Conservation (phyloP, 1,140 invertebrate genomes). For the Cephus cinctus region DNA sequence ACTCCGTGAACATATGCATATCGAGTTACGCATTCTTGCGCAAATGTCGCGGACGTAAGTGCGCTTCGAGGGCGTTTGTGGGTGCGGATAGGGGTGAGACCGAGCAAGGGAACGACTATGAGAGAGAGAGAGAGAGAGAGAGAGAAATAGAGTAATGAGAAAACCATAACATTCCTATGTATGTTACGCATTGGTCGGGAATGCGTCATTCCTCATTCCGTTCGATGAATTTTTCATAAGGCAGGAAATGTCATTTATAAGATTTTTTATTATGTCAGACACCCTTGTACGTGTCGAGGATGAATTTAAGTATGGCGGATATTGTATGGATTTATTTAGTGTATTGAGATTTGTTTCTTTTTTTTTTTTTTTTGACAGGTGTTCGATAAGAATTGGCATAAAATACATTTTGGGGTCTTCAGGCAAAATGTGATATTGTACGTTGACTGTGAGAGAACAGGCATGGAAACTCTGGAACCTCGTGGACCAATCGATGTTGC, state of each 20-base stretch:
- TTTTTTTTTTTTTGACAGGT: conserved; percentile 38
- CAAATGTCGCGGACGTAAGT: neutral
- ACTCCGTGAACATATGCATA: conserved; percentile 4
- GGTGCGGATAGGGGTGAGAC: too few species aligned
- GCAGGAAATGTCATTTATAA: too few species aligned
- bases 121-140: too few species aligned
- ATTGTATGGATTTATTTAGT: too few species aligned
- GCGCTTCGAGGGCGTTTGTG: neutral
- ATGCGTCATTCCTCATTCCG: neutral
- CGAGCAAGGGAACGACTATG: too few species aligned
- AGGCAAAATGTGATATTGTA: conserved; percentile 67
- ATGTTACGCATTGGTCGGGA: neutral
- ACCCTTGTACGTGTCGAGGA: too few species aligned
- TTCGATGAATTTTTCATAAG: too few species aligned
- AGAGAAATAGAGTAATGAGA: too few species aligned
- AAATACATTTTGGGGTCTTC: conserved; percentile 74
- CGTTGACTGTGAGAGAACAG: conserved; percentile 66
- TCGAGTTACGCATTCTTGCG: conserved; percentile 7
- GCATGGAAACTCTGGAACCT: conserved; percentile 52
- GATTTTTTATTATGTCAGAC: too few species aligned
- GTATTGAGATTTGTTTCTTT: conserved; percentile 14
- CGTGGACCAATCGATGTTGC: conserved; percentile 65
- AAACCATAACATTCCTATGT: neutral
- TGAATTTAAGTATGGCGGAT: too few species aligned
- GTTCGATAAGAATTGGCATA: conserved; percentile 79